Base-by-base conservation (phyloP, 2,113 vertebrate species). In the Ifrita kowaldi region DNA sequence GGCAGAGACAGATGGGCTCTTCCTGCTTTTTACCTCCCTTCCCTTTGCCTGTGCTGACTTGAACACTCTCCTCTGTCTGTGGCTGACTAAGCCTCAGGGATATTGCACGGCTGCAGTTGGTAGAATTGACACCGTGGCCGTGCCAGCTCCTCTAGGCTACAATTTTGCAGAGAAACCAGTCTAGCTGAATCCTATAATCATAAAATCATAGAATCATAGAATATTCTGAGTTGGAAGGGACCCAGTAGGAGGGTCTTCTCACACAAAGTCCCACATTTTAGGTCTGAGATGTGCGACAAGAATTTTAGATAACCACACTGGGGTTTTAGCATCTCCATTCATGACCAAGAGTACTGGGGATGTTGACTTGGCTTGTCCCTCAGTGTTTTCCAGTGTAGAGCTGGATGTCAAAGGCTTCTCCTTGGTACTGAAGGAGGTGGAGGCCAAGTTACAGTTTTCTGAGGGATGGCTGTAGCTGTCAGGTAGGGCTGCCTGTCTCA, bases 1-100 rank as follows among this genome's bases (percentile, higher is more conserved):
- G 76, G 63, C 79, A 94, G 62, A 82, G 90, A 92, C 90, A 95
- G 92, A 96, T 90, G 86, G 90, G 55, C 21, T 86, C 83, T 59
- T 92, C 75, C 75, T 57, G 67, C 46, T 83, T 74, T 88, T 69
- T 69, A 49, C 42, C 59, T 93, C 85, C 6, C 4, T 75, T 90
- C 70, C 20, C 32, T 83, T 64, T 69, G 49, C 78, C 63, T 77
- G 28, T 24, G 32, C 49, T 81, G 78, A 49, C 68, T 76, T 69
- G 28, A 83, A 47, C 30, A 21, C 11, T 8, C 24, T 86, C 26
- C 44, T 81, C 28, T 37, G 50, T 33, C 73, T 6, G 3, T 46
- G 50, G 55, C 46, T 84, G 55, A 39, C 15, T 46, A 22, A 73
- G n/a, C 37, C 59, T 57, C 42, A 42, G 53, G 57, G 65, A 56